Conservation (phyloP, 1,140 invertebrate genomes). For the Arion vulgaris region DNA sequence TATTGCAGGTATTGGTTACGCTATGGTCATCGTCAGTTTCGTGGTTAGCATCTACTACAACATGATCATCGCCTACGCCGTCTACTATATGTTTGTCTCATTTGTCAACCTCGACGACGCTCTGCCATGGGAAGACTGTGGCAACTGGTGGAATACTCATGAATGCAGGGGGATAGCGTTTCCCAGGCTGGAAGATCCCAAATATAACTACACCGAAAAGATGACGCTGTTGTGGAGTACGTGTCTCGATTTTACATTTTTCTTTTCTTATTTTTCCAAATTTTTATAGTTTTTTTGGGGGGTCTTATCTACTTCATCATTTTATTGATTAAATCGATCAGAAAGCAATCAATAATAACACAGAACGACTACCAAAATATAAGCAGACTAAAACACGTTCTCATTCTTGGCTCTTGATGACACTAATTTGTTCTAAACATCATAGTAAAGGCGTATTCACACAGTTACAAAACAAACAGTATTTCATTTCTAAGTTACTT, state of each 20-base stretch:
- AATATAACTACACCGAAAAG: slow-evolving; percentile 24
- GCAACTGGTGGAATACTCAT: slow-evolving; percentile 50
- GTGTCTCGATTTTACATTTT: neutral
- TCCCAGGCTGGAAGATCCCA: slow-evolving; percentile 30
- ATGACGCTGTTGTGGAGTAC: slow-evolving; percentile 7
- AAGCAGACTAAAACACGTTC: too few species aligned
- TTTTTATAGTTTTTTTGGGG: too few species aligned
- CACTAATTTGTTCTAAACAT: too few species aligned
- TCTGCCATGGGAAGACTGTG: slow-evolving; percentile 61
- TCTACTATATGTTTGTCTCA: slow-evolving; percentile 69
- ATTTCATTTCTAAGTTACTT: too few species aligned
- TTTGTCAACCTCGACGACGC: slow-evolving; percentile 59
- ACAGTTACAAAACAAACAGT: too few species aligned
- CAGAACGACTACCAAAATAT: too few species aligned
- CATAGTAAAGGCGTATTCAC: too few species aligned
- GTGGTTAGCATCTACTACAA: slow-evolving; percentile 71
- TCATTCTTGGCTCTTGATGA: too few species aligned
- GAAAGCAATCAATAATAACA: too few species aligned
- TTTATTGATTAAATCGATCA: too few species aligned
- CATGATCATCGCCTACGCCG: slow-evolving; percentile 71
- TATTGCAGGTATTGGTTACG: slow-evolving; percentile 62
- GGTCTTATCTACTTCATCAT: too few species aligned
- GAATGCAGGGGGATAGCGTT: slow-evolving; percentile 43
- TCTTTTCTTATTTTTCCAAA: too few species aligned
- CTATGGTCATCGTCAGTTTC: slow-evolving; percentile 66